These are phyloP conservation scores for Paedocypris sp. DNA, from an alignment of 2,113 vertebrate species.

Conservation along the genomic window DNA sequence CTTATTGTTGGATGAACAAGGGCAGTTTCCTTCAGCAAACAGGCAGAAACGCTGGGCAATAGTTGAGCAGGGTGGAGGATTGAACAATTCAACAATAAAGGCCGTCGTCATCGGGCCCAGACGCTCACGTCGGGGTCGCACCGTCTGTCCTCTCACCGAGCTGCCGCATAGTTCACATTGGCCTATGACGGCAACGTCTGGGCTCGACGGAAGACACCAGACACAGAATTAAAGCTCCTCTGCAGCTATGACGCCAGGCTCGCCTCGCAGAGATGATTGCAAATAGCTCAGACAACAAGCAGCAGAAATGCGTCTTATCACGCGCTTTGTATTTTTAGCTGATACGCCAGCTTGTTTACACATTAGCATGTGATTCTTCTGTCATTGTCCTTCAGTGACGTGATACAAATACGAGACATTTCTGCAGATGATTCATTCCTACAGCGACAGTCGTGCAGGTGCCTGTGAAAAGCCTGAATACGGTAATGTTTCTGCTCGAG, in stretches of 20 bases:
- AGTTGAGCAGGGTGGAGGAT: not conserved
- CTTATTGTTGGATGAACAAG: conserved; percentile 8
- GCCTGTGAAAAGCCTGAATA: not conserved
- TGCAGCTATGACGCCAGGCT: no score
- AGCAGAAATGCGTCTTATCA: no score
- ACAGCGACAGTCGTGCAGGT: no score
- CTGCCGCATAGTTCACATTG: conserved; percentile 22
- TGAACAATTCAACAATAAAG: conserved; percentile 9
- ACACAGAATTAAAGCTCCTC: no score
- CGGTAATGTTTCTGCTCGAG: not conserved
- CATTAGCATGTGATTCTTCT: not conserved
- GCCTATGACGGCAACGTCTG: conserved; percentile 12
- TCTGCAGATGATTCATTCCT: conserved; percentile 10
- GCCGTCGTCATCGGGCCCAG: not conserved
- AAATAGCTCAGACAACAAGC: no score
- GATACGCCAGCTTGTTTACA: not conserved
- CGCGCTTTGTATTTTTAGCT: not conserved
- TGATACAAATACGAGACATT: not conserved
- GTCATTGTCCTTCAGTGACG: not conserved
- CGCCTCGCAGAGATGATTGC: no score
- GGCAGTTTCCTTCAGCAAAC: not conserved
- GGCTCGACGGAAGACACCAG: not conserved
- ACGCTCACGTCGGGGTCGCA: conserved; percentile 14
- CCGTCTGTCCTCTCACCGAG: conserved; percentile 2
- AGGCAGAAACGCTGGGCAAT: not conserved